Base-by-base conservation (phyloP, 2,797 vertebrate species). In the Staurois parvus region DNA sequence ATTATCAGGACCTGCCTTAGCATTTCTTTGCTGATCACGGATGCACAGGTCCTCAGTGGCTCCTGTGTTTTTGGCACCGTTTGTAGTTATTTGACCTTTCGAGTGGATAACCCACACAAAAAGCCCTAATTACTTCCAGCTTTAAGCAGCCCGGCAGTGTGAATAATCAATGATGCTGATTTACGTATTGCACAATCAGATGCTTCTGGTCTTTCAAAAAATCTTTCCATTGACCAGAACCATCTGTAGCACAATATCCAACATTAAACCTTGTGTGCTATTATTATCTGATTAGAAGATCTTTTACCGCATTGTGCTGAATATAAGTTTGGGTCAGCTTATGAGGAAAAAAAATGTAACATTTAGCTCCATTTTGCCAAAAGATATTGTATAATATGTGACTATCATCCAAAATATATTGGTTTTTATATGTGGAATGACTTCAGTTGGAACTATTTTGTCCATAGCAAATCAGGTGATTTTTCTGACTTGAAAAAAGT, bases 41-140 rank as follows among this genome's bases (percentile, higher is more conserved):
- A 94, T 81, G 90, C 93, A 70, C 83, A 83, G 89, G 93, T 94
- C 95, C 94, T 95, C 92, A 89, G 93, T 94, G 94, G 90, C 93
- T 94, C 89, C 88, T 90, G 91, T 93, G 94, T 94, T 81, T 94
- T 95, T 96, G 95, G 95, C 93, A 95, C 94, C 94, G 95, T 96
- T 96, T 97, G 95, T 96, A 96, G 96, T 96, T 94, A 91, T 95
- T 95, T 98, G 97, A 99, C 97, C 97, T 99, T 98, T 98, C 97
- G 95, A 93, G 93, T 92, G 94, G 96, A 96, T 99, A 98, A 98
- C 95, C 95, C 96, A 97, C 97, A 97, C 93, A 94, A 97, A 98
- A 98, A 97, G 95, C 96, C 96, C 97, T 98, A 99, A 99, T 99
- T 98, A 99, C 96, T 97, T 96, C 96, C 95, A 93, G 95, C 96